A percentile compares a stretch with the other conserved stretches of the same genome.
These are phyloP conservation scores for Nannoperca obscura DNA, from an alignment of 2,797 vertebrate species.

Conservation along the genomic window DNA sequence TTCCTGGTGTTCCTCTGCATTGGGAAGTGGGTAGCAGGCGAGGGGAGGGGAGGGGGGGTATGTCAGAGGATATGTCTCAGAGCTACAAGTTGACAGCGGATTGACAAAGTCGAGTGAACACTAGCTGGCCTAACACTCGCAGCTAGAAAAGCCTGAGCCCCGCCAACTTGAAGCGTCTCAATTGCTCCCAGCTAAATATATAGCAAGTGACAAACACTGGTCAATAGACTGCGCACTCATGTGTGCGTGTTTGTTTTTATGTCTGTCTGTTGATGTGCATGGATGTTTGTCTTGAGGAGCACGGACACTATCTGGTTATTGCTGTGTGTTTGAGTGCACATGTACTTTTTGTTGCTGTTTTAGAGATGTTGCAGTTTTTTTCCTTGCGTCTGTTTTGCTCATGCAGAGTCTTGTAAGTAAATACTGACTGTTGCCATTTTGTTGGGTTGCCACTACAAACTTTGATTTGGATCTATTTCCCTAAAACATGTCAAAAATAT, in stretches of 20 bases:
- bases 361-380: constrained; percentile 1
- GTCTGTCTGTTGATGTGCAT: constrained; percentile 26
- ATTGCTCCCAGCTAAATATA: constrained; percentile 83
- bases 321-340: background rate
- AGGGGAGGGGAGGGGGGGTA: constrained; percentile 21
- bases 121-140: constrained; percentile 83
- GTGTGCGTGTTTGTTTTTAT: constrained; percentile 46
- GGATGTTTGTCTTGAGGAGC: constrained; percentile 34
- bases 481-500: background rate
- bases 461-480: background rate
- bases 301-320: constrained; percentile 15
- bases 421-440: background rate
- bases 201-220: constrained; percentile 86
- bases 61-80: constrained; percentile 85
- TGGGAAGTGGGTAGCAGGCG: constrained; percentile 67
- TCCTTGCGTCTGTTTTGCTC: constrained; percentile 11
- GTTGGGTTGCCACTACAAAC: background rate
- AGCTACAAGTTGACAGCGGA: constrained; percentile 87
- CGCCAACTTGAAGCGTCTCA: constrained; percentile 77
- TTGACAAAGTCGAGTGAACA: constrained; percentile 86
- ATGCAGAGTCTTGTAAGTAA: background rate
- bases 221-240: constrained; percentile 76
- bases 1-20: constrained; percentile 73
- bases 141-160: constrained; percentile 83
- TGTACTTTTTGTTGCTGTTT: constrained; percentile 40